Conservation (phyloP, 2,888 invertebrate species). For the Teleiodes luculella region DNA sequence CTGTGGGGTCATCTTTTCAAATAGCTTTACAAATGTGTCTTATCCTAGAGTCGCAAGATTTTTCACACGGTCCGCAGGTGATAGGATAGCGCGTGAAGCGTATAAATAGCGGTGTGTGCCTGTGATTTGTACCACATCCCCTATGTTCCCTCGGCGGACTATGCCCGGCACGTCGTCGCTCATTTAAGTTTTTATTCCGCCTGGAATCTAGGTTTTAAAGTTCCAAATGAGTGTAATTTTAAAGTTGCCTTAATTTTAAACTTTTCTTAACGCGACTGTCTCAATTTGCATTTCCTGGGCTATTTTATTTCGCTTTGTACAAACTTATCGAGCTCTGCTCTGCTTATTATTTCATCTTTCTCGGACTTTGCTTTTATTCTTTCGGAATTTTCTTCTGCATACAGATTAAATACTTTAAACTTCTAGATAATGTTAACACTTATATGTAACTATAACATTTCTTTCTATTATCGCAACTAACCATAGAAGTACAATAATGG, state of each 20-base stretch:
- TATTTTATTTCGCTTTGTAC: slow-evolving; percentile 19
- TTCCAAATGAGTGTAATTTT: slow-evolving; percentile 51
- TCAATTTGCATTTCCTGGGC: slow-evolving; percentile 37
- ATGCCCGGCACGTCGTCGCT: slow-evolving; percentile 47
- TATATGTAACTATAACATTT: no score
- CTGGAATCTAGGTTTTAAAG: slow-evolving; percentile 44
- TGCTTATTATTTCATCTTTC: background rate
- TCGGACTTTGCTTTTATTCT: background rate
- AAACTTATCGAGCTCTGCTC: slow-evolving; percentile 25
- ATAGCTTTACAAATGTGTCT: no score
- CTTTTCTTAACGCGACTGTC: slow-evolving; percentile 27
- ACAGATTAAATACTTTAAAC: background rate
- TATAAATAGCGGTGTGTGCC: no score
- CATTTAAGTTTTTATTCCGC: slow-evolving; percentile 53
- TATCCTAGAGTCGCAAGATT: no score
- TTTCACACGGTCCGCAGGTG: no score
- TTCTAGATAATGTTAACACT: no score
- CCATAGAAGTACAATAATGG: no score
- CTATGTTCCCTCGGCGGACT: slow-evolving; percentile 22
- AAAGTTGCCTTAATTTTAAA: slow-evolving; percentile 28
- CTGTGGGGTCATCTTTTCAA: no score
- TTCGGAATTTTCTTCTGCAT: background rate
- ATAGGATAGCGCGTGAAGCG: no score
- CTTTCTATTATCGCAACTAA: no score
- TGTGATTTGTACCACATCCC: background rate